A percentile compares a stretch with the other conserved stretches of the same genome.
Conservation (phyloP, 2,113 vertebrate species). For the Isichthys henryi region DNA sequence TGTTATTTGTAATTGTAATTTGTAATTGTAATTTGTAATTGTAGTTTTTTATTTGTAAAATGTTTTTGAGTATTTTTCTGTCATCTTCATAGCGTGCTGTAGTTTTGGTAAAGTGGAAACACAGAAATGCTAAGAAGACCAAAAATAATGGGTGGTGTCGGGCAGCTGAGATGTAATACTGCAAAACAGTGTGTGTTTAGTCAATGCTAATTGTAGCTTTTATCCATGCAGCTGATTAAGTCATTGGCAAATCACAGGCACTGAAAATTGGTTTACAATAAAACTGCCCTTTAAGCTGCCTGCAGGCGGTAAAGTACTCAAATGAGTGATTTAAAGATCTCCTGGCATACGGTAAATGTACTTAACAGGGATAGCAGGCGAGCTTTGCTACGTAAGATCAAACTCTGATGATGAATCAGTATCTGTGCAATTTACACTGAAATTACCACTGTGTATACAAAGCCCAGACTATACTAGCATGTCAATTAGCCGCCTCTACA, state of each 20-base stretch:
- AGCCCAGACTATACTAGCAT: not conserved
- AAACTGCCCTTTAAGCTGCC: not conserved
- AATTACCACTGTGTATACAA: not conserved
- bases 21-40: too few species aligned
- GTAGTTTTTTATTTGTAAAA: not conserved
- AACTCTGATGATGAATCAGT: not conserved
- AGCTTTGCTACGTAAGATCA: not conserved
- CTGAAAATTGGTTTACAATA: slow-evolving; percentile 4
- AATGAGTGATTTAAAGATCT: not conserved
- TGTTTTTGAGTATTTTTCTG: not conserved
- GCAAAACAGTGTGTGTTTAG: not conserved
- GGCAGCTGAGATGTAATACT: not conserved
- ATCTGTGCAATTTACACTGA: not conserved
- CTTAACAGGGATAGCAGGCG: not conserved
- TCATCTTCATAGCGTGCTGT: not conserved
- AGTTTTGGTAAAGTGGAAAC: not conserved
- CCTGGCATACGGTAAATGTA: not conserved
- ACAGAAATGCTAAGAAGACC: not conserved
- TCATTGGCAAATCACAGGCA: not conserved
- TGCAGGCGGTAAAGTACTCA: not conserved
- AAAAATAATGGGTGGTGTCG: not conserved
- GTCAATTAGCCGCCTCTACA: not conserved
- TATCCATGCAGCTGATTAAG: not conserved
- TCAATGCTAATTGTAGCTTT: not conserved
- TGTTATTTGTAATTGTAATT: too few species aligned